These are phyloP conservation scores for Cheilosia grossa DNA, from an alignment of 2,888 invertebrate species.

Conservation along the genomic window DNA sequence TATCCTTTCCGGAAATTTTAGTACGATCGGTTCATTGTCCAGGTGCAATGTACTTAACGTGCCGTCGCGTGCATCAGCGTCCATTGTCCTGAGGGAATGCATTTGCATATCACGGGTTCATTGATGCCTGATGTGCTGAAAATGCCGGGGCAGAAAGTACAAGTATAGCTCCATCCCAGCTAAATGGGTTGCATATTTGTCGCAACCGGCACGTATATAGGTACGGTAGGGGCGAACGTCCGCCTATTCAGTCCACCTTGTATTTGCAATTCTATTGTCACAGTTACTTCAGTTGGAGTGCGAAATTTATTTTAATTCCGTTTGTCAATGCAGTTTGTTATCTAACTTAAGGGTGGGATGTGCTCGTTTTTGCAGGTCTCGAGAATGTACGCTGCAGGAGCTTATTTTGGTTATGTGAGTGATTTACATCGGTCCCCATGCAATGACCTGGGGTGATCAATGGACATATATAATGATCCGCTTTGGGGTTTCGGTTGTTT, in stretches of 20 bases:
- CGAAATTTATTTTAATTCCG: conserved; percentile 66
- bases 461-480: too few species aligned
- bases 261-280: conserved; percentile 75
- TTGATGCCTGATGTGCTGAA: conserved; percentile 24
- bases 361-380: conserved; percentile 12
- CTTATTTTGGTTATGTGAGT: too few species aligned
- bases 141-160: background rate
- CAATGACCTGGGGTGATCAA: too few species aligned
- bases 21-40: conserved; percentile 64
- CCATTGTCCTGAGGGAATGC: conserved; percentile 20
- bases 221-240: conserved; percentile 46
- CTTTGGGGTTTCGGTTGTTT: too few species aligned
- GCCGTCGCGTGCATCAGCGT: background rate
- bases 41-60: conserved; percentile 48
- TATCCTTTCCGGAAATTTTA: conserved; percentile 66
- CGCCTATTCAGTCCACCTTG: conserved; percentile 72
- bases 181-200: conserved; percentile 16
- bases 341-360: background rate
- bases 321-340: background rate
- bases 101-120: conserved; percentile 29
- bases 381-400: conserved; percentile 17
- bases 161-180: background rate
- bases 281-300: conserved; percentile 62
- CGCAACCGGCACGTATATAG: conserved; percentile 10
- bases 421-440: too few species aligned